Evolutionary conservation across 2,888 invertebrate genomes (phyloP), one percentile per base, ranked within the genome.

Genomic region (Adelognathus sp.): DNA sequence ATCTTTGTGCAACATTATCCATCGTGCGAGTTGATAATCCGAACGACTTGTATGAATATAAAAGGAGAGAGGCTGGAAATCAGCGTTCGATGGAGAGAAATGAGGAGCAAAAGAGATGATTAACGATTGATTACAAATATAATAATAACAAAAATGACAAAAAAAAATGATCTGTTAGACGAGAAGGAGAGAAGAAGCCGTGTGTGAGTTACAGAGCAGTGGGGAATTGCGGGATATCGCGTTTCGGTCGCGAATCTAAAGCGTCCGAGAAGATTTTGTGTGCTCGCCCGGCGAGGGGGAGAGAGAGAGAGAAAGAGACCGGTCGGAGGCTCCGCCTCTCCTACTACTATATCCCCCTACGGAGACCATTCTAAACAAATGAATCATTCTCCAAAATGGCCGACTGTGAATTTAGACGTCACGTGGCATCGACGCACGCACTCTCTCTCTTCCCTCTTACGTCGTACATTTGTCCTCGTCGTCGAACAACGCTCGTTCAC

Each of bases 311-410:
- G n/a, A n/a, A n/a, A n/a, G 58, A 58, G 75, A 70, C 54, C 44
- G n/a, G n/a, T n/a, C 76, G 79, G 85, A 89, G 87, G 88, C 91
- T 90, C 91, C 91, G 91, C 91, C 91, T 90, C n/a, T n/a, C 87
- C 89, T 84, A 88, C 89, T 89, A 83, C 89, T 89, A 90, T n/a
- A n/a, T 87, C 88, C 89, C 69, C 74, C 63, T 87, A n/a, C 88
- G 91, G 88, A 87, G 86, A n/a, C 90, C 90, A 88, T 91, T 91
- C 91, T 91, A 91, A 91, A 91, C 91, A 91, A 91, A 90, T 90
- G 91, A 91, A 90, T 91, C 91, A 90, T 90, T 86, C 88, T 89
- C 89, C 89, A 91, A 91, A 91, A 91, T 91, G 91, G 91, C 91
- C 89, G 91, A 86, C 90, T 86, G n/a, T n/a, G 90, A 91, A 90